These are phyloP conservation scores for Thripadectes ignobilis DNA, from an alignment of 2,797 vertebrate species.

Conservation along the genomic window DNA sequence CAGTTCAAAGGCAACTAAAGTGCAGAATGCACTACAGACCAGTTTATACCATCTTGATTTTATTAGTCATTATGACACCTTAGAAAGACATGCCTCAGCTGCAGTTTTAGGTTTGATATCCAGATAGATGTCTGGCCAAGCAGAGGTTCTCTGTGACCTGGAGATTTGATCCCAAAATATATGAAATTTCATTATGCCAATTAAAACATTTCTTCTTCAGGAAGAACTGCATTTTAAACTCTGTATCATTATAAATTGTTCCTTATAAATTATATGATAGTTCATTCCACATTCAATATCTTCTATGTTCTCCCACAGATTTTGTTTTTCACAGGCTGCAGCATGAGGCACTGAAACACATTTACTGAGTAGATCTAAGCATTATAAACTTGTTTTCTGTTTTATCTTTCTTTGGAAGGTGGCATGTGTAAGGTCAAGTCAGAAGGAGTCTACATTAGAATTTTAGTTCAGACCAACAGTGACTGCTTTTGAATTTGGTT, in stretches of 20 bases:
- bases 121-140: background rate
- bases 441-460: rapidly evolving
- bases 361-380: background rate
- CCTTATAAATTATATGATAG: background rate
- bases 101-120: background rate
- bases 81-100: background rate
- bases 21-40: background rate
- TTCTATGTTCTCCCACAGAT: background rate
- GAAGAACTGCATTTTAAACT: background rate
- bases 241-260: background rate
- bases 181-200: background rate
- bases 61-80: background rate
- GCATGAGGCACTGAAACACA: background rate
- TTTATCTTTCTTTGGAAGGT: background rate
- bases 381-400: background rate
- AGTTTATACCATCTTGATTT: background rate
- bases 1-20: background rate
- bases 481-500: background rate
- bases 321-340: background rate
- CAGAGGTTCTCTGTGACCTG: background rate
- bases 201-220: background rate
- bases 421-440: background rate
- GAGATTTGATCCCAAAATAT: background rate
- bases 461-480: background rate
- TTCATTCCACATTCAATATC: background rate